Percentiles rank a stretch among this genome's conserved stretches.
phyloP scores from a whole-genome alignment of 2,888 invertebrate genomes.

The Pandemis cinnamomeana region DNA sequence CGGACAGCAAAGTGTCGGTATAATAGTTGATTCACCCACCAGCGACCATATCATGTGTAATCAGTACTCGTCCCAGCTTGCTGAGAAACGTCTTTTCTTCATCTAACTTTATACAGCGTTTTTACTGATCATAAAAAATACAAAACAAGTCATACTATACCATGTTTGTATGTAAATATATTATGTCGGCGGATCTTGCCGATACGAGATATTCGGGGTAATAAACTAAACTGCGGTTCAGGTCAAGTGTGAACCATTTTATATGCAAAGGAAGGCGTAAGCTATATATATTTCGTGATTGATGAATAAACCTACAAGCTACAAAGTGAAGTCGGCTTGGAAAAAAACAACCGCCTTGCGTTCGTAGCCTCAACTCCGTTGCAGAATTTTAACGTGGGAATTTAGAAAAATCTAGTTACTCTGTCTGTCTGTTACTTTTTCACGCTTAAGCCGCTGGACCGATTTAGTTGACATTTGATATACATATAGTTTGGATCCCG shows the following conservation, averaged over 20 bases:
- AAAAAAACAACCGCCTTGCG: background rate
- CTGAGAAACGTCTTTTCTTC: conserved; percentile 18
- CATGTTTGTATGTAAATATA: conserved; percentile 16
- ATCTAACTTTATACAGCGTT: conserved; percentile 31
- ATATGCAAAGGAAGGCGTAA: conserved; percentile 22
- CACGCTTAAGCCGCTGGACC: too few species aligned
- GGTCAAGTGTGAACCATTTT: conserved; percentile 25
- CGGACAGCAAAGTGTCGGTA: too few species aligned
- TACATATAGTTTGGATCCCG: too few species aligned
- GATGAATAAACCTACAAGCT: too few species aligned
- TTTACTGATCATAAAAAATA: conserved; percentile 38
- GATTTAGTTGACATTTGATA: too few species aligned
- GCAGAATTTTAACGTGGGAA: too few species aligned
- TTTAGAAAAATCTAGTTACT: too few species aligned
- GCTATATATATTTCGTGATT: conserved; percentile 24
- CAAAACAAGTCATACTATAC: conserved; percentile 29
- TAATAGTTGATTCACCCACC: too few species aligned
- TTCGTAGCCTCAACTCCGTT: too few species aligned
- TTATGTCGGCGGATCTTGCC: background rate
- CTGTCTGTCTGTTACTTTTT: too few species aligned
- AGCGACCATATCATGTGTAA: too few species aligned
- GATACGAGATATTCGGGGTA: conserved; percentile 23
- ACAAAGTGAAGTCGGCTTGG: background rate
- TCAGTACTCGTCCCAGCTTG: background rate
- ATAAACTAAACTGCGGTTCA: conserved; percentile 19